Evolutionary conservation across 2,888 invertebrate genomes (phyloP).

Genomic region (Dugesia japonica): DNA sequence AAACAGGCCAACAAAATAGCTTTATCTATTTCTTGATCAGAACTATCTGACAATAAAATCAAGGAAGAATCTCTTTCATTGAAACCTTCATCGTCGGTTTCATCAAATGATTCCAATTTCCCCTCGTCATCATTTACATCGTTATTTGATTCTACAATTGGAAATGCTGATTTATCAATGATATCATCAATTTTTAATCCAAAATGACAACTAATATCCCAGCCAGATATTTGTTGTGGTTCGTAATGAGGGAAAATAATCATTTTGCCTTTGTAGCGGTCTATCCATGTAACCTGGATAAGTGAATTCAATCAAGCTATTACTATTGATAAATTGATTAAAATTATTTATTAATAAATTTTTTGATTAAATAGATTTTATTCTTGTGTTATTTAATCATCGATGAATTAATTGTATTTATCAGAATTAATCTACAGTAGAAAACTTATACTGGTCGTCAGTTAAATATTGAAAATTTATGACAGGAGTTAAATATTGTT

Average conservation of each 20-base stretch:
- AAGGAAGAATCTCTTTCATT: background rate
- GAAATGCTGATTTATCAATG: background rate
- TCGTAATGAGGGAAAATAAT: constrained; percentile 31
- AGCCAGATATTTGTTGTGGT: constrained; percentile 21
- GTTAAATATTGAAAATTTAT: no score
- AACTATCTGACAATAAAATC: background rate
- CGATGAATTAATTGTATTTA: no score
- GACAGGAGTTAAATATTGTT: no score
- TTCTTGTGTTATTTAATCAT: no score
- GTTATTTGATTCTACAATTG: background rate
- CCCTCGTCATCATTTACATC: background rate
- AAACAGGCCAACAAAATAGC: background rate
- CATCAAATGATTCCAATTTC: constrained; percentile 7
- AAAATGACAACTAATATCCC: constrained; percentile 29
- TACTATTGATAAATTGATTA: no score
- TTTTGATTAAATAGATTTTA: no score
- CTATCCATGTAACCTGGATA: constrained; percentile 32
- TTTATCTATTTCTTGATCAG: background rate
- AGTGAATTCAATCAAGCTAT: no score
- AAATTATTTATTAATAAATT: no score
- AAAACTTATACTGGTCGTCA: no score
- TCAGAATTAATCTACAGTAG: no score
- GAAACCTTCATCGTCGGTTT: background rate
- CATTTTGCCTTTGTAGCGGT: constrained; percentile 32
- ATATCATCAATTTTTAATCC: constrained; percentile 1